These are phyloP conservation scores for Gryllus bimaculatus DNA, from an alignment of 1,140 invertebrate species.

Conservation along the genomic window DNA sequence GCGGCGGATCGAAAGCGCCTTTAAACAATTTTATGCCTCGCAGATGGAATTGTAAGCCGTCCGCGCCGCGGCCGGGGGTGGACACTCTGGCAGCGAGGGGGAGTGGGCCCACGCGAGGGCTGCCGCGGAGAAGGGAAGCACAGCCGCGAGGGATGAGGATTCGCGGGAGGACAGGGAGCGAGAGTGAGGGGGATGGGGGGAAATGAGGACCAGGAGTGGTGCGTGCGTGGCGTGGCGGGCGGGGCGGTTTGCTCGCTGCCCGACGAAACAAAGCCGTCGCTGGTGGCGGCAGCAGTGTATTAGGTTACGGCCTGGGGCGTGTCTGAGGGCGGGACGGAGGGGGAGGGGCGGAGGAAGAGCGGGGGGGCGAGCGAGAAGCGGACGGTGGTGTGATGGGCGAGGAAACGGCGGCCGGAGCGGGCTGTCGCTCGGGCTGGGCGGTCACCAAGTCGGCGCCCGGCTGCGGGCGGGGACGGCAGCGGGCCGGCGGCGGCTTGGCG, in stretches of 20 bases:
- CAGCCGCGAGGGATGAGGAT: too few species aligned
- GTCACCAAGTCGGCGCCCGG: background rate
- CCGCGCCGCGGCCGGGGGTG: too few species aligned
- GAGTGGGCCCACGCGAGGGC: background rate
- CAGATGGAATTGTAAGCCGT: background rate
- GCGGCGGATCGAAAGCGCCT: background rate
- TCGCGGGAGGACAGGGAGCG: too few species aligned
- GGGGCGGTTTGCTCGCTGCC: background rate
- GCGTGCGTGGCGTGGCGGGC: too few species aligned
- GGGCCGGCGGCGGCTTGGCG: too few species aligned
- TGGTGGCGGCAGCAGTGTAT: background rate
- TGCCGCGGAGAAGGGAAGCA: background rate
- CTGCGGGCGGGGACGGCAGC: background rate
- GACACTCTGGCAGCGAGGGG: background rate
- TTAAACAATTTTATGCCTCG: background rate
- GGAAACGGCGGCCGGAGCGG: too few species aligned
- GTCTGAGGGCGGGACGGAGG: background rate
- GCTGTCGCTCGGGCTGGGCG: background rate
- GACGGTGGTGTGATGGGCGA: background rate
- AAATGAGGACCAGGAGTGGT: too few species aligned
- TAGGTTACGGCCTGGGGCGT: constrained; percentile 2
- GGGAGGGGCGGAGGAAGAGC: too few species aligned
- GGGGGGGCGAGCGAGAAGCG: too few species aligned
- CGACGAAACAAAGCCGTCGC: background rate
- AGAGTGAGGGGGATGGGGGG: too few species aligned